Evolutionary conservation across 2,113 vertebrate genomes (phyloP), one percentile per base, ranked within the genome.

Genomic region (Siphamia tubifer): DNA sequence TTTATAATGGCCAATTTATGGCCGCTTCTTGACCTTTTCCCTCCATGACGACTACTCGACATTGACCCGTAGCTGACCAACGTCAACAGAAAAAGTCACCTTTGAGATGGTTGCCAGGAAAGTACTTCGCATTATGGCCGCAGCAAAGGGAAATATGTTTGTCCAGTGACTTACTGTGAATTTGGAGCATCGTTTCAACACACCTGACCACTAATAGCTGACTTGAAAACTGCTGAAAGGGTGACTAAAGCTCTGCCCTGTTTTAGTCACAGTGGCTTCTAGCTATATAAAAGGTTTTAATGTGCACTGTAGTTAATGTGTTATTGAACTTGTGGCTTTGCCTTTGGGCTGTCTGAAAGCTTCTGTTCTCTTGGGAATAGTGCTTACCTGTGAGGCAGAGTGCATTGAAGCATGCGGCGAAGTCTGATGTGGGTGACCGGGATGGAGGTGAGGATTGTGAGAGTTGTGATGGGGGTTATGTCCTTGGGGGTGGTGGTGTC

Each of bases 381-480:
- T 45, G 27, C 76, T 61, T 94, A 98, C 97, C 96, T 99, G 96
- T 88, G 95, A 95, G 68, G 90, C 92, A 1, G 95, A 93, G 93
- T 98, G 97, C 90, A 99, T 86, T 4, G 79, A 91, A 85, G 91
- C 92, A 81, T 98, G 98, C 20, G 98, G 95, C 1, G 97, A 97
- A 61, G 93, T 97, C 93, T 99, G 98, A 80, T 98, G 97, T 13
- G 89, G 87, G 48, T 98, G 98, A 31, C 94, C 93, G 0, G 93
- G 93, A 88, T 98, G 97, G 47, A 98, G 93, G 83, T 99, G 98
- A 48, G 95, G 93, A 30, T 95, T 95, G 90, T 98, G 97, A 58
- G 96, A 94, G 81, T 98, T 96, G 76, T 95, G 95, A 87, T 99
- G 98, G 48, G 79, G 85, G 68, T 95, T 95, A 58, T 99, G 97